Evolutionary conservation across 2,113 vertebrate species (phyloP).

Genomic region (Amblyornis subalaris): DNA sequence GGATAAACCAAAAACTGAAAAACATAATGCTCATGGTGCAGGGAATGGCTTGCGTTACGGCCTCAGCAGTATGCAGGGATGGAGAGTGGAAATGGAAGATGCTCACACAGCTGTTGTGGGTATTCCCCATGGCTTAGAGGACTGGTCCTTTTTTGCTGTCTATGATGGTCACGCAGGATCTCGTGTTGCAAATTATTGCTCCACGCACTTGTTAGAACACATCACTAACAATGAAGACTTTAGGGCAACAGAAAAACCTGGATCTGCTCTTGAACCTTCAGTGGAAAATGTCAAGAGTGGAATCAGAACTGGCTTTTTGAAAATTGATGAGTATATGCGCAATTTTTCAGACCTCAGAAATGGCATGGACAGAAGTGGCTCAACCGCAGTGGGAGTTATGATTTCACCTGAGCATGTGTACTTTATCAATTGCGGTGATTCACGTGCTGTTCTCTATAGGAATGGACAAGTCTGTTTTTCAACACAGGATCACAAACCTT

Average conservation of each 20-base stretch:
- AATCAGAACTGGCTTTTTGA: slow-evolving; percentile 94
- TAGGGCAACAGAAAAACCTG: slow-evolving; percentile 68
- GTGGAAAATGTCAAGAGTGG: slow-evolving; percentile 92
- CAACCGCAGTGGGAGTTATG: slow-evolving; percentile 93
- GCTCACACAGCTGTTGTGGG: slow-evolving; percentile 94
- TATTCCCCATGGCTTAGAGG: slow-evolving; percentile 88
- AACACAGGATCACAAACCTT: slow-evolving; percentile 98
- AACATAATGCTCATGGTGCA: slow-evolving; percentile 90
- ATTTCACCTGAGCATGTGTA: slow-evolving; percentile 91
- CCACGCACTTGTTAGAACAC: slow-evolving; percentile 93
- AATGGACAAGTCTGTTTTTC: slow-evolving; percentile 93
- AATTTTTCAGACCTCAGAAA: slow-evolving; percentile 97
- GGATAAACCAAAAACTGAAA: slow-evolving; percentile 99
- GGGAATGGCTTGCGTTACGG: slow-evolving; percentile 92
- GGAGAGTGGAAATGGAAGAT: slow-evolving; percentile 99
- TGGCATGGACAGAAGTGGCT: slow-evolving; percentile 96
- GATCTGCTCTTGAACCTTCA: slow-evolving; percentile 78
- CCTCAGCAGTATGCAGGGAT: slow-evolving; percentile 99
- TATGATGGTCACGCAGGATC: slow-evolving; percentile 98
- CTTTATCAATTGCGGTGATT: slow-evolving; percentile 98
- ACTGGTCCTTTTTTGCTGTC: slow-evolving; percentile 98
- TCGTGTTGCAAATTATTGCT: slow-evolving; percentile 96
- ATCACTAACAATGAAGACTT: slow-evolving; percentile 92
- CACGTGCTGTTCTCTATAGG: slow-evolving; percentile 91
- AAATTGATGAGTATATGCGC: slow-evolving; percentile 98